Percentiles rank a stretch among this genome's conserved stretches.
phyloP scores from a whole-genome alignment of 2,888 invertebrate species.

The Spodoptera exigua region DNA sequence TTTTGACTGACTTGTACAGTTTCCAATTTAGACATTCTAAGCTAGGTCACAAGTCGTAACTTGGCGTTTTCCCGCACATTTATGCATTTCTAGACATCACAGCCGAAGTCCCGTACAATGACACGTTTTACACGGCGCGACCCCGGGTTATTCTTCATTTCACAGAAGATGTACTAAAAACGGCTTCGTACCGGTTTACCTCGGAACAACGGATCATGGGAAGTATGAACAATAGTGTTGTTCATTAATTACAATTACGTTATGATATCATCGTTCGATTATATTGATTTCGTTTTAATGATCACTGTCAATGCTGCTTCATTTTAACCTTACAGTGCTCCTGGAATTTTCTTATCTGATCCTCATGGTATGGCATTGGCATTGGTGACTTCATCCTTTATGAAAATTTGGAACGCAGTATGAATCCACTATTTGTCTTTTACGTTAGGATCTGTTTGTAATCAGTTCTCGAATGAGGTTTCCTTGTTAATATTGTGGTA shows the following conservation, averaged over 20 bases:
- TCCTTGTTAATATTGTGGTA: too few species aligned
- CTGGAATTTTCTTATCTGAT: too few species aligned
- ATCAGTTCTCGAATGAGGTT: too few species aligned
- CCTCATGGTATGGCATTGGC: too few species aligned
- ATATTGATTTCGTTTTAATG: constrained; percentile 21
- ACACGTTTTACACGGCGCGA: constrained; percentile 70
- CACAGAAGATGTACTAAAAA: constrained; percentile 63
- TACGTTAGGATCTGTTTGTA: too few species aligned
- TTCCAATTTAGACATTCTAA: constrained; percentile 18
- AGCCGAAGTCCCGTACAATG: constrained; percentile 67
- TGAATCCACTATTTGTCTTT: too few species aligned
- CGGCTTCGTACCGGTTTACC: constrained; percentile 45
- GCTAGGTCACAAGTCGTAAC: constrained; percentile 38
- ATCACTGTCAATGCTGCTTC: constrained; percentile 3
- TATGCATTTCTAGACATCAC: constrained; percentile 39
- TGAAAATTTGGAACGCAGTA: too few species aligned
- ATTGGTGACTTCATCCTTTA: too few species aligned
- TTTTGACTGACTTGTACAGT: constrained; percentile 7
- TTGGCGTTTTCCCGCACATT: constrained; percentile 33
- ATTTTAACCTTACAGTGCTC: background rate
- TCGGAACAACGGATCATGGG: constrained; percentile 50
- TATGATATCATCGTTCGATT: constrained; percentile 36
- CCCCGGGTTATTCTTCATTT: constrained; percentile 68
- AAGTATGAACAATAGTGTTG: constrained; percentile 46
- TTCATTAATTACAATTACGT: constrained; percentile 21